Evolutionary conservation across 2,888 invertebrate genomes (phyloP), one percentile per base, ranked within the genome.

Genomic region (Thalpophila matura): DNA sequence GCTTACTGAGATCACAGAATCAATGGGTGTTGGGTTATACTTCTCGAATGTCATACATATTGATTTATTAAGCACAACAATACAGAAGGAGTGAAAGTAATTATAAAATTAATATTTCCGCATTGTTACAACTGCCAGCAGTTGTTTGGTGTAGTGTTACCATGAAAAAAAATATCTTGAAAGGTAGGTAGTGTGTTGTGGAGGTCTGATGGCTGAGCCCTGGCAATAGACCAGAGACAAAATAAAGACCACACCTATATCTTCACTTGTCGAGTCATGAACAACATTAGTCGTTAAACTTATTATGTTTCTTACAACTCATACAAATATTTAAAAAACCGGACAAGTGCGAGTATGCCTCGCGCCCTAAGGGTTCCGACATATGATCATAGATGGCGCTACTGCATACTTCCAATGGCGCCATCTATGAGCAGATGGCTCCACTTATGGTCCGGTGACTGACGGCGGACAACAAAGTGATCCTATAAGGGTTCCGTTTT

Each of bases 71-170:
- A 78, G 73, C 63, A 75, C 46, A 68, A 49, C 46, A 2, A 50
- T 64, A 59, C 16, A 58, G 58, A 60, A 69, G 40, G 55, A 56
- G 46, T 38, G 62, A 29, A 61, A 45, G 38, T 65, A 51, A 51
- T 50, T 51, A 63, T 65, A 68, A 71, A 65, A 70, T 61, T 49
- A 50, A 53, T 43, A 72, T 74, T 29, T 69, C 72, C 66, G 61
- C 65, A 53, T 62, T 66, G 53, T 42, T 37, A 82, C 79, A 86
- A 89, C 91, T 89, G 90, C 90, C 90, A 83, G 90, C 91, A 91
- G 90, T 81, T 80, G 75, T 72, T 54, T 47, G 27, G 42, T 33
- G 37, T 47, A 67, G 77, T 79, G 81, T 77, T 81, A 59, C 74
- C 72, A 80, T 66, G 69, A 68, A 56, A 71, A 70, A 74, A 46